These are phyloP conservation scores for Caretta caretta DNA, from an alignment of 2,113 vertebrate genomes.

Conservation along the genomic window DNA sequence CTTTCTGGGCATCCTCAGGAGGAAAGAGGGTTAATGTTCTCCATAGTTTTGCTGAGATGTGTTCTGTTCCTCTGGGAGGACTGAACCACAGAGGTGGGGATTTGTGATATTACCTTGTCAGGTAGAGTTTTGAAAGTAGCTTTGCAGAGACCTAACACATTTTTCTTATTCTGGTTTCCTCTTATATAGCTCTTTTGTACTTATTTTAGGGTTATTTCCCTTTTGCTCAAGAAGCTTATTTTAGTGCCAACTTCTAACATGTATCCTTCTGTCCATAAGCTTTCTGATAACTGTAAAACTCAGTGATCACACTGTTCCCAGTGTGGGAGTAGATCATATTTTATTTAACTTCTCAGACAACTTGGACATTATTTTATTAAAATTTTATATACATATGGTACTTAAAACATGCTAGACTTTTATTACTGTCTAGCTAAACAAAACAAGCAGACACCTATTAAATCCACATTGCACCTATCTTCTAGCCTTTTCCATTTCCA, in stretches of 20 bases:
- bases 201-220: background rate
- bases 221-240: background rate
- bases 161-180: background rate
- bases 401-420: background rate
- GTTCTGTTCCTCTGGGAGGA: background rate
- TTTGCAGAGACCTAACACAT: background rate
- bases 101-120: background rate
- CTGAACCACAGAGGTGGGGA: background rate
- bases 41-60: background rate
- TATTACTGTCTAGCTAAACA: background rate
- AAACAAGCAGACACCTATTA: background rate
- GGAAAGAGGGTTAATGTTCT: background rate
- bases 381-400: background rate
- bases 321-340: background rate
- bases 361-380: accelerated
- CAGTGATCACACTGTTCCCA: background rate
- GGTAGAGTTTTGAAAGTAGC: too few relatives aligned
- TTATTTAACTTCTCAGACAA: background rate
- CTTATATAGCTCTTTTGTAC: background rate
- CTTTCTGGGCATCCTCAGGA: background rate
- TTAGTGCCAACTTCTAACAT: too few relatives aligned
- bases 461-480: background rate
- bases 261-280: background rate
- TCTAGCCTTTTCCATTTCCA: background rate
- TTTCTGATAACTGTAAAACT: background rate